Base-by-base conservation (phyloP, 2,888 invertebrate species). In the Ochropacha duplaris region DNA sequence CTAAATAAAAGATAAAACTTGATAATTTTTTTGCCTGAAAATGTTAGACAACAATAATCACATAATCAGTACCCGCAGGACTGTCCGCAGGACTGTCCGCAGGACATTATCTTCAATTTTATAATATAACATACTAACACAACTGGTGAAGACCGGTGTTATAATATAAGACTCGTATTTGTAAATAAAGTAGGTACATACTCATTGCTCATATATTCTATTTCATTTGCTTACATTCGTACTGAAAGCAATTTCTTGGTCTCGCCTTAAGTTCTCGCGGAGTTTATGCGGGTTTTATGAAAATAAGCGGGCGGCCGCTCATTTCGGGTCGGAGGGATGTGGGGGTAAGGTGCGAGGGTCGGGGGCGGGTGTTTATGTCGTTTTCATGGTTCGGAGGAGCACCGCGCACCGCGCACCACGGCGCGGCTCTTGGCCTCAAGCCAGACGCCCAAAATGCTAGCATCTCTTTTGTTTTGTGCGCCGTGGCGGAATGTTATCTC, bases 261-360 rank as follows among this genome's bases (percentile, higher is more conserved):
- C 77, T 84, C 78, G 83, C 78, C 77, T 76, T 79, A 81, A 80
- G 80, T 79, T 80, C 76, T 73, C 77, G 80, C 74, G 66, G 79
- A 79, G 80, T 88, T 90, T 88, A 90, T 87, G 83, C 78, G 78
- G 86, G 84, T 89, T 89, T 90, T 90, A 90, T 90, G 90, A 90
- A 90, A 90, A 90, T 90, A 90, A 89, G 90, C 86, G 91, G 90
- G 86, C 65, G 89, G 82, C 90, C 91, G 84, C 90, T 92, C 90
- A 92, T 90, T 90, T 89, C 69, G 82, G 89, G 87, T 88, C 78
- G 79, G 51, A 75, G 75, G 76, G 76, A 72, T 65, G 69, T 75
- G 74, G 69, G 67, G 68, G 64, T 58, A 62, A 68, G 72, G 64
- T 44, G 44, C 9, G 9, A 44, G 60, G 67, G 68, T 68, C 64